Evolutionary conservation across 2,888 invertebrate genomes (phyloP).

Genomic region (Nysson spinosus): DNA sequence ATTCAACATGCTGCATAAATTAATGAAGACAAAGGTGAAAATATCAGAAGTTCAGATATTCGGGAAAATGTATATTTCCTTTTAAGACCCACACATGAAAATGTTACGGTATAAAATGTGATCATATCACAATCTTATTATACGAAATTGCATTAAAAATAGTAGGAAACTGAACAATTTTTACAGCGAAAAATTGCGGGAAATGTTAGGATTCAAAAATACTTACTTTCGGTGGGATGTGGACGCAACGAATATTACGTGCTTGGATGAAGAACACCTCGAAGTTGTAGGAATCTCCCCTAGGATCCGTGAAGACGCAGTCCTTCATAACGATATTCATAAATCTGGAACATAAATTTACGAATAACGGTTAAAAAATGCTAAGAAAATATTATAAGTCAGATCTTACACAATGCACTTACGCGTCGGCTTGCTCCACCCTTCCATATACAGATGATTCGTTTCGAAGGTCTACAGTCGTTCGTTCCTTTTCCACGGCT

Average conservation of each 20-base stretch:
- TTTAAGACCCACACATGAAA: too few species aligned
- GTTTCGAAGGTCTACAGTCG: conserved; percentile 83
- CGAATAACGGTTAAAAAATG: conserved; percentile 5
- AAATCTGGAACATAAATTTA: conserved; percentile 77
- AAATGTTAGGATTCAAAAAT: conserved; percentile 1
- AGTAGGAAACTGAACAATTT: too few species aligned
- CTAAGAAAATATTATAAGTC: conserved; percentile 7
- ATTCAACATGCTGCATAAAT: too few species aligned
- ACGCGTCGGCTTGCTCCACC: conserved; percentile 83
- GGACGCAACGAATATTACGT: conserved; percentile 84
- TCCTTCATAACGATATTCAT: conserved; percentile 84
- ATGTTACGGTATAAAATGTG: background rate
- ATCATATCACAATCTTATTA: background rate
- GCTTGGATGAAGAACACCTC: conserved; percentile 82
- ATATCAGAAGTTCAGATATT: too few species aligned
- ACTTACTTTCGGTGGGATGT: conserved; percentile 80
- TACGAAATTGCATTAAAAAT: background rate
- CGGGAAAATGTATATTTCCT: too few species aligned
- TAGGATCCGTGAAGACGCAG: conserved; percentile 82
- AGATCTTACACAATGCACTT: too few species aligned
- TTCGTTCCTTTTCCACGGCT: conserved; percentile 81
- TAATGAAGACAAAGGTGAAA: too few species aligned
- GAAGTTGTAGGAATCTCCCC: conserved; percentile 81
- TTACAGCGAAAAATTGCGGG: background rate
- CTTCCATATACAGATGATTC: conserved; percentile 82